phyloP scores from a whole-genome alignment of 1,140 invertebrate genomes.

The Popillia japonica region DNA sequence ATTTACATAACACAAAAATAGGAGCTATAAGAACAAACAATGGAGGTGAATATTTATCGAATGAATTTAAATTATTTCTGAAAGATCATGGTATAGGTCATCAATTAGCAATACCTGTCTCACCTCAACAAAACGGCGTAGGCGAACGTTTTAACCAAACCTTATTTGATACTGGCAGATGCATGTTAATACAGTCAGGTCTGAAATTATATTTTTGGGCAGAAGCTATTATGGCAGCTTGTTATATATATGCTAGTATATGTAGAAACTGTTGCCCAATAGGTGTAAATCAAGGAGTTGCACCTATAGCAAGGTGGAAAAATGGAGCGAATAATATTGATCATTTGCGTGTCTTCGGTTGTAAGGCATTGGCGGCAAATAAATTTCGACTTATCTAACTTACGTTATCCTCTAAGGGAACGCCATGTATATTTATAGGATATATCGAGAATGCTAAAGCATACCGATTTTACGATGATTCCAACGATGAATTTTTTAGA shows the following conservation, averaged over 20 bases:
- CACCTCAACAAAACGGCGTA: too few species aligned
- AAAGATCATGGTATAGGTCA: too few species aligned
- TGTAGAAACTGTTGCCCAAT: conserved; percentile 42
- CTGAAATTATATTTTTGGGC: too few species aligned
- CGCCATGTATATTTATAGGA: too few species aligned
- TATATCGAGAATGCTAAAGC: conserved; percentile 10
- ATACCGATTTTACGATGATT: not conserved
- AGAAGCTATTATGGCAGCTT: too few species aligned
- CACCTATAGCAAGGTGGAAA: too few species aligned
- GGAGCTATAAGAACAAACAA: conserved; percentile 59
- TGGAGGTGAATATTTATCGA: conserved; percentile 49
- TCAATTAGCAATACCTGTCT: conserved; percentile 50
- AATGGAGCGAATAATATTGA: too few species aligned
- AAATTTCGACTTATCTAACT: not conserved
- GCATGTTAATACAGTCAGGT: conserved; percentile 49
- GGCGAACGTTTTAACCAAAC: conserved; percentile 50
- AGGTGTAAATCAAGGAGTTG: not conserved
- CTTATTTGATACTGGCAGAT: conserved; percentile 45
- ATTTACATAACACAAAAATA: not conserved
- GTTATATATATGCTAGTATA: conserved; percentile 47
- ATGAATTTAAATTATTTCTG: too few species aligned
- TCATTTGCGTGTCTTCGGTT: too few species aligned
- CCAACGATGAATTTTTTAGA: not conserved
- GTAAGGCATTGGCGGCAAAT: too few species aligned
- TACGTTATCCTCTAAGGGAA: conserved; percentile 44